These are phyloP conservation scores for Hirundo rustica DNA, from an alignment of 2,797 vertebrate genomes.

Conservation along the genomic window DNA sequence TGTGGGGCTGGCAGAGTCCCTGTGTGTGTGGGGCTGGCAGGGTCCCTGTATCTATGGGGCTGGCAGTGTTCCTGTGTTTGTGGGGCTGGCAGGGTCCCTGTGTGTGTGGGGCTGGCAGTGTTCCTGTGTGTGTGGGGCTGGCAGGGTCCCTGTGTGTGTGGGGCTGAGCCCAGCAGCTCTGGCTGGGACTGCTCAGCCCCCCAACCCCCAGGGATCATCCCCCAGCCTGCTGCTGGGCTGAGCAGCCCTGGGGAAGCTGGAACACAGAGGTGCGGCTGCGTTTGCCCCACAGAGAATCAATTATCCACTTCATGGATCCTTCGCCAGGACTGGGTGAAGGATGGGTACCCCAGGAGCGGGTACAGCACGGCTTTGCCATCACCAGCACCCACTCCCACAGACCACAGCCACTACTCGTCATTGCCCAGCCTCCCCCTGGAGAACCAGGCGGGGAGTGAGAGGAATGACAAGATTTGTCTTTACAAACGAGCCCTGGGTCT, in stretches of 20 bases:
- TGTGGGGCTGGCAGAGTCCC: too few relatives aligned
- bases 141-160: too few relatives aligned
- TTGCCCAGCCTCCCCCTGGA: background rate
- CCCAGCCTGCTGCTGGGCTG: too few relatives aligned
- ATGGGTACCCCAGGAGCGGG: background rate
- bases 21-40: background rate
- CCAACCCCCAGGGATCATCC: background rate
- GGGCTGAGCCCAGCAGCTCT: background rate
- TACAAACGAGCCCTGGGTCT: too few relatives aligned
- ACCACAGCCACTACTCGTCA: rapidly evolving
- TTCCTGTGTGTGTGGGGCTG: too few relatives aligned
- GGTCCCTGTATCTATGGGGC: background rate
- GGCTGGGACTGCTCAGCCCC: rapidly evolving
- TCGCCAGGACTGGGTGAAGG: background rate
- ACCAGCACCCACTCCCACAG: background rate
- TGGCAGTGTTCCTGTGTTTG: too few relatives aligned
- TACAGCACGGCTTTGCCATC: rapidly evolving
- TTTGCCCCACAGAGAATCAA: background rate
- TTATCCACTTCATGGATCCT: rapidly evolving
- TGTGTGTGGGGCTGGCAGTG: too few relatives aligned
- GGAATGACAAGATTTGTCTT: too few relatives aligned
- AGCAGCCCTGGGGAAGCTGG: background rate
- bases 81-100: background rate
- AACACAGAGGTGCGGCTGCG: background rate
- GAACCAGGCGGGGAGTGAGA: rapidly evolving